These are phyloP conservation scores for Pseudanteris insignis DNA, from an alignment of 2,888 invertebrate species.

Conservation along the genomic window DNA sequence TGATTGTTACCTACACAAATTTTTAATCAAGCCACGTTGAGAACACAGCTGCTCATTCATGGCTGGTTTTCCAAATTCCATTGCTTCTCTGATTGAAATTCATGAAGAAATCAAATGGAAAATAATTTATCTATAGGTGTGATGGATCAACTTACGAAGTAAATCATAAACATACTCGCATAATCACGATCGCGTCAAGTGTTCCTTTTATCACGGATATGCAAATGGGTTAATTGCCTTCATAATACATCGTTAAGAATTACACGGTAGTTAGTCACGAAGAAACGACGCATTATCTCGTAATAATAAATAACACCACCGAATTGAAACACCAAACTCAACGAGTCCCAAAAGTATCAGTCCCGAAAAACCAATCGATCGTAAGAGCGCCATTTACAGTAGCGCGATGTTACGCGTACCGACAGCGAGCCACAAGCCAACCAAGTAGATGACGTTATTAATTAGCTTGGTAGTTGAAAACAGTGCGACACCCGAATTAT, in stretches of 20 bases:
- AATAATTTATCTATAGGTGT: no score
- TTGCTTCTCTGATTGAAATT: no score
- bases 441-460: not conserved
- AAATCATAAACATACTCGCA: conserved; percentile 21
- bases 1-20: conserved; percentile 20
- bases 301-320: conserved; percentile 9
- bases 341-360: conserved; percentile 10
- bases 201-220: conserved; percentile 34
- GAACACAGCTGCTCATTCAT: conserved; percentile 3
- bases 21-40: conserved; percentile 2
- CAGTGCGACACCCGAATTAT: no score
- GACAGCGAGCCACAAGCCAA: conserved; percentile 9
- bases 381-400: conserved; percentile 4
- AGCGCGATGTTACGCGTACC: conserved; percentile 11
- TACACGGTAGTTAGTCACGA: conserved; percentile 44
- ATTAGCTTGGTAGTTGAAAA: conserved; percentile 23
- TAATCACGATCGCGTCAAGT: conserved; percentile 28
- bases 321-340: conserved; percentile 19
- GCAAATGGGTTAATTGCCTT: conserved; percentile 45
- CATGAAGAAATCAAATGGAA: not conserved
- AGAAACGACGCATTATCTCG: conserved; percentile 30
- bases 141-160: no score
- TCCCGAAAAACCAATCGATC: not conserved
- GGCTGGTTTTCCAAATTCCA: not conserved
- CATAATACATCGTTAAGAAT: conserved; percentile 35